Base-by-base conservation (phyloP, 2,797 vertebrate genomes). In the Peromyscus eremicus region DNA sequence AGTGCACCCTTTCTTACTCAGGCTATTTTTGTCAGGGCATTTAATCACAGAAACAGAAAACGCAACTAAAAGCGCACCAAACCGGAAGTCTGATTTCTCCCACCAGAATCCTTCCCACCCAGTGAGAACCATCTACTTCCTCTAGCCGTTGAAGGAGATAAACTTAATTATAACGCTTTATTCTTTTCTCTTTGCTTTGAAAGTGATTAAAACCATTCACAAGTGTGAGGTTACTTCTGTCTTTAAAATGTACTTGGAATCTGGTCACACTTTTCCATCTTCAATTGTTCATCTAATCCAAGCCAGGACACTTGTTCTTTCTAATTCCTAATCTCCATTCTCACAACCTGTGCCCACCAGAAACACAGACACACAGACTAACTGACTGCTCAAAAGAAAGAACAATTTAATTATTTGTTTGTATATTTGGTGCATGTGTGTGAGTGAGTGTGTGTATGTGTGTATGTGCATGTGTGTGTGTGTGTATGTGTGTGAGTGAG, bases 141-240 rank as follows among this genome's bases (percentile, higher is more conserved):
- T 49, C 32, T 46, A 52, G 8, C 70, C 76, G 2, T 32, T 85
- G 80, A 89, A 12, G 80, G n/a, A 3, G 27, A 89, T 34, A 62
- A 96, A 73, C 52, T 84, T 85, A 70, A 60, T 93, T 29, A 71
- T 37, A 88, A 70, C 25, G 60, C 11, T 92, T 95, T 89, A 77
- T 70, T 84, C 70, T 79, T 64, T 64, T 92, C 64, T 87, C 19
- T 43, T 40, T 96, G 55, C 52, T 73, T 89, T 64, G 17, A n/a
- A 82, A 79, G 25, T 79, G 71, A 92, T 40, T 94, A 79, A 96
- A 73, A 23, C 10, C 62, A 96, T 92, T 94, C 90, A 71, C 8
- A 95, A 85, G 14, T 62, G 2, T 46, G 60, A 79, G 23, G 46
- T 55, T 46, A 80, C 19, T 55, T 55, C 14, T 27, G 27, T 37